Conservation (phyloP, 2,113 vertebrate species). For the Oryzias javanicus region DNA sequence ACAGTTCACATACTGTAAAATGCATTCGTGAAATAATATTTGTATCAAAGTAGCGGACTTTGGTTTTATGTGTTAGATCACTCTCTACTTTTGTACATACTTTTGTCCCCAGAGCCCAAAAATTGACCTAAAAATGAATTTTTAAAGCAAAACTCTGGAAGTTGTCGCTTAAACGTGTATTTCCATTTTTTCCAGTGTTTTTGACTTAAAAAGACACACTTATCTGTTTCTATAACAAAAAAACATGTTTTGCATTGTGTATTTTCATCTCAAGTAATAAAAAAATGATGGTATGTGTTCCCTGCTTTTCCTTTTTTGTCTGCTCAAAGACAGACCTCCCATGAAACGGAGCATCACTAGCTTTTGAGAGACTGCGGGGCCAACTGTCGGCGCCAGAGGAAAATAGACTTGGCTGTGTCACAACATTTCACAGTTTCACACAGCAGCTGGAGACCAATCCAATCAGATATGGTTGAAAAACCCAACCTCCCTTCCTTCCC, state of each 20-base stretch:
- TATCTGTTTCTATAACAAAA: background rate
- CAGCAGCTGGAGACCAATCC: constrained; percentile 68
- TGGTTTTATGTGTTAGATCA: too few relatives aligned
- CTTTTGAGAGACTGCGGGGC: constrained; percentile 59
- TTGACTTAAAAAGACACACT: background rate
- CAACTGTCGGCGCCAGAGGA: constrained; percentile 36
- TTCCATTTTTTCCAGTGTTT: constrained; percentile 3
- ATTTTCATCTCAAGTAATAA: background rate
- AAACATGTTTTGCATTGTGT: background rate
- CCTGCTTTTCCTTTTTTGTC: background rate
- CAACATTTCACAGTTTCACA: constrained; percentile 51
- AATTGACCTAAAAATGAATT: too few relatives aligned
- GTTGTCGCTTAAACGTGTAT: too few relatives aligned
- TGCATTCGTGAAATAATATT: too few relatives aligned
- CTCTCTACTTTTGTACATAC: too few relatives aligned
- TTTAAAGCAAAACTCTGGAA: too few relatives aligned
- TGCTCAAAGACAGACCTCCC: constrained; percentile 24
- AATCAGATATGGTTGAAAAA: constrained; percentile 60
- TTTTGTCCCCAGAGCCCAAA: too few relatives aligned
- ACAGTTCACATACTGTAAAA: too few relatives aligned
- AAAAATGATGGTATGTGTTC: background rate
- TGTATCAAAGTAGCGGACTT: too few relatives aligned
- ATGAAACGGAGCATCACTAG: constrained; percentile 51
- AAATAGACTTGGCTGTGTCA: constrained; percentile 42
- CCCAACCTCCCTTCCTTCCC: background rate